These are phyloP conservation scores for Umimayanthus chanpuru DNA, from an alignment of 92 coral and sea anemone species.

Conservation along the genomic window DNA sequence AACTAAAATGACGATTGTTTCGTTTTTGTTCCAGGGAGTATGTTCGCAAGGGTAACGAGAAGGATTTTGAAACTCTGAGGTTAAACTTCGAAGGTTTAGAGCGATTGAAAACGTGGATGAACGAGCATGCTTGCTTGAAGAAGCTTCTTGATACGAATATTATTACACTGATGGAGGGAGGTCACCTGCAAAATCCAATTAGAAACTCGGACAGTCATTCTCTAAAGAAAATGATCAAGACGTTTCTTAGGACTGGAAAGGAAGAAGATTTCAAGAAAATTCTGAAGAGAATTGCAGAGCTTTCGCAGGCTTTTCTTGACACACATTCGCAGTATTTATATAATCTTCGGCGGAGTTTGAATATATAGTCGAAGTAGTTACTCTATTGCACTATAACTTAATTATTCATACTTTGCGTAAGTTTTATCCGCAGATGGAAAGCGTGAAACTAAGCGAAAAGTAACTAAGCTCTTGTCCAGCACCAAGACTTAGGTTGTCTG, in stretches of 20 bases:
- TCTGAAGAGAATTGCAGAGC: conserved; percentile 56
- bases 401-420: not conserved
- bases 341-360: conserved; percentile 23
- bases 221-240: conserved; percentile 58
- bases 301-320: conserved; percentile 58
- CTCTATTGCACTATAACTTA: not conserved
- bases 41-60: conserved; percentile 60
- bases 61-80: conserved; percentile 56
- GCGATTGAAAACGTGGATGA: conserved; percentile 65
- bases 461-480: too few species aligned
- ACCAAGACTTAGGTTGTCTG: too few species aligned
- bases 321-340: conserved; percentile 38
- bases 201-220: conserved; percentile 56
- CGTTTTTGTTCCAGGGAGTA: conserved; percentile 53
- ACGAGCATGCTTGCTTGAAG: conserved; percentile 58
- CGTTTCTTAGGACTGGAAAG: conserved; percentile 65
- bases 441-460: not conserved
- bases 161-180: conserved; percentile 63
- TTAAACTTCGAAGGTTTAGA: conserved; percentile 77
- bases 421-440: not conserved
- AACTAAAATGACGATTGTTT: not conserved
- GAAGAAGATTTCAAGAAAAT: conserved; percentile 65
- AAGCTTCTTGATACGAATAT: conserved; percentile 57
- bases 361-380: not conserved
- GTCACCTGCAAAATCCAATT: conserved; percentile 29